Conservation (phyloP, 2,888 invertebrate genomes). For the Oeneis ivallda region DNA sequence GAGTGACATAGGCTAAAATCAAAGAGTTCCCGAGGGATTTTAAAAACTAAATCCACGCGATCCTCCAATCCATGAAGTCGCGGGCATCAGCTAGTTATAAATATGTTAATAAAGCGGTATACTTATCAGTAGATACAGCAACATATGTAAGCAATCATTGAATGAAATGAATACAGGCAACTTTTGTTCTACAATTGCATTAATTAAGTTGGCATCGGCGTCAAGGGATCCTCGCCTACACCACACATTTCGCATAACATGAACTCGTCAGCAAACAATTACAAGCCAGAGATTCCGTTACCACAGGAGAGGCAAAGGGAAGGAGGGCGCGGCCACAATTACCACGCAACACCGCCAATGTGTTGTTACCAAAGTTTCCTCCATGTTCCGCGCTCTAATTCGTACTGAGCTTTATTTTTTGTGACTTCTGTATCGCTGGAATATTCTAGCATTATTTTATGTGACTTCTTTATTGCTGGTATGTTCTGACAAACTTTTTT, state of each 20-base stretch:
- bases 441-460: too few relatives aligned
- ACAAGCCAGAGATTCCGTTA: constrained; percentile 5
- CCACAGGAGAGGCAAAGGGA: neutral
- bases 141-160: neutral
- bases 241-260: neutral
- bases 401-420: neutral
- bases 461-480: too few relatives aligned
- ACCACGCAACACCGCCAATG: constrained; percentile 1
- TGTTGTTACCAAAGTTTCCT: neutral
- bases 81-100: too few relatives aligned
- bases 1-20: too few relatives aligned
- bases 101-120: too few relatives aligned
- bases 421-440: neutral
- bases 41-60: too few relatives aligned
- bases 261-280: constrained; percentile 18
- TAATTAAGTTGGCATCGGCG: neutral
- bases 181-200: neutral
- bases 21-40: too few relatives aligned
- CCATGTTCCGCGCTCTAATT: neutral
- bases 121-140: neutral
- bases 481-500: too few relatives aligned
- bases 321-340: constrained; percentile 2
- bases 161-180: neutral
- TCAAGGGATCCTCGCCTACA: neutral
- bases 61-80: too few relatives aligned